phyloP scores from a whole-genome alignment of 2,888 invertebrate genomes.

The Aspidiotus rigidus region DNA sequence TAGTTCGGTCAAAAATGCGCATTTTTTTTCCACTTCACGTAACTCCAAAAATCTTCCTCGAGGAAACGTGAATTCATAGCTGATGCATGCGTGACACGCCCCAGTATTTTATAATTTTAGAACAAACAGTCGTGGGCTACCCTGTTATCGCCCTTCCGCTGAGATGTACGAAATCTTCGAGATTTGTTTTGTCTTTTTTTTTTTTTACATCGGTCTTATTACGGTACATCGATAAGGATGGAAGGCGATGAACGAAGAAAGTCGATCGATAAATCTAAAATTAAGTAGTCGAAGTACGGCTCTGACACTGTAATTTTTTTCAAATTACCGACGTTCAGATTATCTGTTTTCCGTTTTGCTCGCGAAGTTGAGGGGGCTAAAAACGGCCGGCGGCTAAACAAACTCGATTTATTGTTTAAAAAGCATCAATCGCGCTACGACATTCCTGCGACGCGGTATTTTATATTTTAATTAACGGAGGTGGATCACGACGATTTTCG shows the following conservation, averaged over 20 bases:
- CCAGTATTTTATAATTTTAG: conserved; percentile 11
- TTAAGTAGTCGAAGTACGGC: conserved; percentile 20
- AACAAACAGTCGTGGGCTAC: conserved; percentile 13
- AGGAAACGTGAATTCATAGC: conserved; percentile 27
- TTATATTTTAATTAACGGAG: not conserved
- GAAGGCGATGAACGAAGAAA: not conserved
- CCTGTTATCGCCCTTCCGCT: conserved; percentile 26
- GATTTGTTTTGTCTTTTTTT: not conserved
- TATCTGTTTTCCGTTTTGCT: conserved; percentile 7
- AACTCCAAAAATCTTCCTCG: not conserved
- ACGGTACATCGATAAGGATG: conserved; percentile 14
- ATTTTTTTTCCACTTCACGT: not conserved
- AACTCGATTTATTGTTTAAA: conserved; percentile 15
- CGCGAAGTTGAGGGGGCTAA: conserved; percentile 10
- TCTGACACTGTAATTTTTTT: conserved; percentile 28
- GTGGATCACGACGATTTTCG: not conserved
- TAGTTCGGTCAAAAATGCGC: not conserved
- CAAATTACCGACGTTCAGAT: conserved; percentile 16
- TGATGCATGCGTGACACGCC: conserved; percentile 13
- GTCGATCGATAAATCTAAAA: conserved; percentile 30
- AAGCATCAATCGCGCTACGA: not conserved
- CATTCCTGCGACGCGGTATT: not conserved
- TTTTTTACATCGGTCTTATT: conserved; percentile 9
- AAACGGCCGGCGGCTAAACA: conserved; percentile 16
- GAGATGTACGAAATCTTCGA: conserved; percentile 9